Conservation (phyloP, 2,888 invertebrate genomes). For the Herminia tarsipennalis region DNA sequence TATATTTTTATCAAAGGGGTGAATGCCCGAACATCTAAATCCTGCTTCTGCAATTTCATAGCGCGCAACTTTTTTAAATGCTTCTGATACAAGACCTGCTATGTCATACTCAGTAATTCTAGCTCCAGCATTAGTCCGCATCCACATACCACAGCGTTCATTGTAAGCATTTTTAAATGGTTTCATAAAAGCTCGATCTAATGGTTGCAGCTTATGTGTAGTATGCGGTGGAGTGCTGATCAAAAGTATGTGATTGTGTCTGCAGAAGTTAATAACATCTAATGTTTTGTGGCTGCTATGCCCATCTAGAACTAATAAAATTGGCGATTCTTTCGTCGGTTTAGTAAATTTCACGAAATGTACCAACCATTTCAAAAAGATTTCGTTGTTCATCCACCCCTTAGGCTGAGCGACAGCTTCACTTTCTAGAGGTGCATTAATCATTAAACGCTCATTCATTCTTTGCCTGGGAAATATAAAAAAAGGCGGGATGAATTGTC, state of each 20-base stretch:
- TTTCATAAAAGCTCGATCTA: conserved; percentile 39
- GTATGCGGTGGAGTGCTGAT: conserved; percentile 34
- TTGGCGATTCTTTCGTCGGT: conserved; percentile 29
- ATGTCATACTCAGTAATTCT: conserved; percentile 32
- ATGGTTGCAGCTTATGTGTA: conserved; percentile 38
- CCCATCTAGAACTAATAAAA: conserved; percentile 35
- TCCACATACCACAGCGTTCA: conserved; percentile 27
- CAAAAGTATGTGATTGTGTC: conserved; percentile 30
- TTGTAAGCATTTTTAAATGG: conserved; percentile 34
- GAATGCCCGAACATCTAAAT: not conserved
- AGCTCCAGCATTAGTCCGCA: conserved; percentile 31
- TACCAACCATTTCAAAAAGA: conserved; percentile 23
- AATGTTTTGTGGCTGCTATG: conserved; percentile 35
- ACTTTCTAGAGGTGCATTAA: too few relatives aligned
- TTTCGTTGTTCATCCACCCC: conserved; percentile 36
- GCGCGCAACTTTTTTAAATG: conserved; percentile 18
- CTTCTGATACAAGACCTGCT: conserved; percentile 19
- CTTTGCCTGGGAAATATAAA: conserved; percentile 36
- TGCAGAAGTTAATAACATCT: conserved; percentile 29
- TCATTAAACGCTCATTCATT: conserved; percentile 33
- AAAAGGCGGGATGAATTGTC: conserved; percentile 34
- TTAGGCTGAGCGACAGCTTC: conserved; percentile 32
- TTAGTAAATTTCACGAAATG: conserved; percentile 3
- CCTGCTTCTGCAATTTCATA: conserved; percentile 10
- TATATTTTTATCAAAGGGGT: conserved; percentile 3